Base-by-base conservation (phyloP, 2,797 vertebrate genomes). In the Dallia pectoralis region DNA sequence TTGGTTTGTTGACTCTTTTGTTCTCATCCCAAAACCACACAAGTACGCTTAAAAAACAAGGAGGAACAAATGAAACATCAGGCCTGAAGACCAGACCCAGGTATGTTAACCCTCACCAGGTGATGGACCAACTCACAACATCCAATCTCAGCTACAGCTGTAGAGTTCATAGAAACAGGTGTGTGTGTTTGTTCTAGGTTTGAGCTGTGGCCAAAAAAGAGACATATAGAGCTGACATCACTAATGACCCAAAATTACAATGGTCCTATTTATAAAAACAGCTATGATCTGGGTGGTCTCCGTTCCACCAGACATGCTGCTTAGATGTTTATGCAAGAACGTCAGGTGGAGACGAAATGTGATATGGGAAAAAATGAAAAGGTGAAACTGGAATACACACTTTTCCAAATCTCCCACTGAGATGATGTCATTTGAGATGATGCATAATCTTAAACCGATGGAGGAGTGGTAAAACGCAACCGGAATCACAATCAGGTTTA, bases 1-100 rank as follows among this genome's bases (percentile, higher is more conserved):
- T 44, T 15, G 73, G 30, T 40, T 69, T 67, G 70, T 77, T 70
- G 72, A 71, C 71, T 61, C 70, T 61, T 36, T 48, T 4, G 71
- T 53, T 53, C n/a, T 79, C 76, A 66, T 56, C 25, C 47, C 56
- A 32, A 36, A n/a, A 30, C 4, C 11, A 70, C 49, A 53, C 25
- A 62, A 16, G 27, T 62, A 29, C 4, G 14, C 11, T 27, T 15
- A 27, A 29, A 29, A 27, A 15, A 29, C 9, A 16, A 16, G 9
- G 59, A 62, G 29, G 59, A 62, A 62, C 29, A 27, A 30, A 29
- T 15, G 14, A 12, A 16, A 30, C 27, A 18, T 15, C 11, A 16
- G 25, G 27, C n/a, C 51, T 56, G 61, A 4, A 63, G 29, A 63
- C 25, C 5, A 32, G n/a, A 18, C 59, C 3, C 19, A 15, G 4